Percentiles rank a stretch among this genome's conserved stretches.
Conservation (phyloP, 2,888 invertebrate species). For the Cheiracanthium punctorium region DNA sequence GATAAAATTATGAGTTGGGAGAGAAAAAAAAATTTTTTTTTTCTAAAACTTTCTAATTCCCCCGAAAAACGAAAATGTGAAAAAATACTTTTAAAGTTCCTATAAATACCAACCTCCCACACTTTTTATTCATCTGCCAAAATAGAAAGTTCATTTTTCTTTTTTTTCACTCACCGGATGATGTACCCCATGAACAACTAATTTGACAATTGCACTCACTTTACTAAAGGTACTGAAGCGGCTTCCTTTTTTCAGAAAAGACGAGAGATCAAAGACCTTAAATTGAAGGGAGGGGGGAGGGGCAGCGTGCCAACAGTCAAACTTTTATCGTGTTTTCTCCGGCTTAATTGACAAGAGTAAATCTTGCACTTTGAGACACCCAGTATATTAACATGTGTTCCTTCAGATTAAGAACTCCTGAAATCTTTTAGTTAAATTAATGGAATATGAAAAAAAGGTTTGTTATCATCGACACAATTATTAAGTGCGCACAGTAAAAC, state of each 20-base stretch:
- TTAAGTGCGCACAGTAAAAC: too few relatives aligned
- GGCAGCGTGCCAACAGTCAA: not conserved
- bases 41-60: too few relatives aligned
- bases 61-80: too few relatives aligned
- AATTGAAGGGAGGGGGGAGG: not conserved
- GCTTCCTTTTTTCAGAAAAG: not conserved
- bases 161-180: not conserved
- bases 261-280: not conserved
- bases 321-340: not conserved
- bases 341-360: not conserved
- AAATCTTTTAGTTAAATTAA: too few relatives aligned
- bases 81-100: too few relatives aligned
- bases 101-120: not conserved
- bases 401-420: too few relatives aligned
- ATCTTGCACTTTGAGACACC: too few relatives aligned
- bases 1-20: too few relatives aligned
- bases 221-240: not conserved
- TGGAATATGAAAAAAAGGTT: too few relatives aligned
- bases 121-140: not conserved
- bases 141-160: not conserved
- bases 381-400: too few relatives aligned
- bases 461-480: too few relatives aligned
- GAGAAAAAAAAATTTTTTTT: too few relatives aligned
- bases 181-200: not conserved
- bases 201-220: not conserved